Percentiles rank a stretch among this genome's conserved stretches.
phyloP scores from a whole-genome alignment of 2,797 vertebrate species.

The Pseudomugil gertrudae region DNA sequence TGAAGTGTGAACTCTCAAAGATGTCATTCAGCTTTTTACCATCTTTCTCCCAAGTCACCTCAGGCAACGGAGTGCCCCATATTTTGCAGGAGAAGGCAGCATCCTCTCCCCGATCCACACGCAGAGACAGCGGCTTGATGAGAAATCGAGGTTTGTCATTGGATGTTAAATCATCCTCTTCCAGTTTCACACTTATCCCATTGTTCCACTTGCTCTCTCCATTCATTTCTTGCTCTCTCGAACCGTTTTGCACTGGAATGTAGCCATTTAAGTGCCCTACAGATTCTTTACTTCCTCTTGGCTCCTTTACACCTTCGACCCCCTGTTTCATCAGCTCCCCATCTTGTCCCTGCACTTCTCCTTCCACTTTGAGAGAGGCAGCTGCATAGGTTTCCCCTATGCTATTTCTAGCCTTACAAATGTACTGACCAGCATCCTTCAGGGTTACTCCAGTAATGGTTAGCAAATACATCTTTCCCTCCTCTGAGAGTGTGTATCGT shows the following conservation, averaged over 20 bases:
- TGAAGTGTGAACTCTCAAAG: slow-evolving; percentile 91
- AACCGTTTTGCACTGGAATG: slow-evolving; percentile 40
- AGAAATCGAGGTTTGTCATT: slow-evolving; percentile 84
- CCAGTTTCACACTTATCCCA: slow-evolving; percentile 16
- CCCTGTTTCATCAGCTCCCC: slow-evolving; percentile 20
- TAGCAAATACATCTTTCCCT: slow-evolving; percentile 88
- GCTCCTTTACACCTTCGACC: slow-evolving; percentile 40
- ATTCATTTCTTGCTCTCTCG: slow-evolving; percentile 37
- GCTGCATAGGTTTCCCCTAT: slow-evolving; percentile 91
- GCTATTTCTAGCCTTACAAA: slow-evolving; percentile 91
- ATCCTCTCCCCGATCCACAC: slow-evolving; percentile 87
- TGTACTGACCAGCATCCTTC: slow-evolving; percentile 90
- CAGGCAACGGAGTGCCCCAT: slow-evolving; percentile 83
- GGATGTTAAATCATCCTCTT: slow-evolving; percentile 57
- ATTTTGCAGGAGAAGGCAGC: slow-evolving; percentile 89
- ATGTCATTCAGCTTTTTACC: slow-evolving; percentile 89
- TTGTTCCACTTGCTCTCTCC: slow-evolving; percentile 31
- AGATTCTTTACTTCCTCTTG: slow-evolving; percentile 36
- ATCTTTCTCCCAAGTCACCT: slow-evolving; percentile 93
- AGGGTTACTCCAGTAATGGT: slow-evolving; percentile 81
- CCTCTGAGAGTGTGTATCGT: slow-evolving; percentile 83
- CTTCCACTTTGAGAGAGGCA: slow-evolving; percentile 86
- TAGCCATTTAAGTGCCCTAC: slow-evolving; percentile 56
- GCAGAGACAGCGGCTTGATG: slow-evolving; percentile 85
- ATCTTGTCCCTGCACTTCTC: slow-evolving; percentile 36